Evolutionary conservation across 2,888 invertebrate genomes (phyloP).

Genomic region (Microchrysa polita): DNA sequence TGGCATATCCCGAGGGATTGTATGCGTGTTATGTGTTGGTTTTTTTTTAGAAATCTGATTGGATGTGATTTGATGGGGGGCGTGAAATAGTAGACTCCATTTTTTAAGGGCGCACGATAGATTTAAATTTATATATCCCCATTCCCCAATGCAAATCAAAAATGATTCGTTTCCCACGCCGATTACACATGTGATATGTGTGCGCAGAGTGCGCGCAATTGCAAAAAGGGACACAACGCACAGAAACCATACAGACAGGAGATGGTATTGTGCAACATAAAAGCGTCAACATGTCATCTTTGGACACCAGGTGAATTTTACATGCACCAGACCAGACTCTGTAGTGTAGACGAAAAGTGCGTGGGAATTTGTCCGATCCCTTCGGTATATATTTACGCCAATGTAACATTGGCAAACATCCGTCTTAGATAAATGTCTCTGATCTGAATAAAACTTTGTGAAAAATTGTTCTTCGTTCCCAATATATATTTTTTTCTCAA

Average conservation of each 20-base stretch:
- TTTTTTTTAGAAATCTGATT: slow-evolving; percentile 36
- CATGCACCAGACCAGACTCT: slow-evolving; percentile 10
- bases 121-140: not conserved
- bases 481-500: too few species aligned
- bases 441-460: slow-evolving; percentile 40
- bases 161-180: slow-evolving; percentile 29
- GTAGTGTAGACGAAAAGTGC: slow-evolving; percentile 13
- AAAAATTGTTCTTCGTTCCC: slow-evolving; percentile 22
- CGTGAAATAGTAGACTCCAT: slow-evolving; percentile 36
- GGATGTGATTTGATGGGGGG: slow-evolving; percentile 31
- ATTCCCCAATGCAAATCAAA: slow-evolving; percentile 23
- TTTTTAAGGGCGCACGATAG: slow-evolving; percentile 6
- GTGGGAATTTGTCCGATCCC: slow-evolving; percentile 21
- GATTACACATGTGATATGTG: slow-evolving; percentile 16
- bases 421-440: slow-evolving; percentile 29
- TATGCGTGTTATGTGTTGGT: not conserved
- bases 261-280: not conserved
- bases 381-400: slow-evolving; percentile 20
- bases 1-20: not conserved
- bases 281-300: slow-evolving; percentile 38
- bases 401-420: slow-evolving; percentile 40
- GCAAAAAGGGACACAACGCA: not conserved
- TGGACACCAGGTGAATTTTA: slow-evolving; percentile 42
- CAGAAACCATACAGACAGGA: not conserved
- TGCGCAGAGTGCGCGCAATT: too few species aligned